phyloP scores from a whole-genome alignment of 2,113 vertebrate species.

The Dendrocopos noguchii region DNA sequence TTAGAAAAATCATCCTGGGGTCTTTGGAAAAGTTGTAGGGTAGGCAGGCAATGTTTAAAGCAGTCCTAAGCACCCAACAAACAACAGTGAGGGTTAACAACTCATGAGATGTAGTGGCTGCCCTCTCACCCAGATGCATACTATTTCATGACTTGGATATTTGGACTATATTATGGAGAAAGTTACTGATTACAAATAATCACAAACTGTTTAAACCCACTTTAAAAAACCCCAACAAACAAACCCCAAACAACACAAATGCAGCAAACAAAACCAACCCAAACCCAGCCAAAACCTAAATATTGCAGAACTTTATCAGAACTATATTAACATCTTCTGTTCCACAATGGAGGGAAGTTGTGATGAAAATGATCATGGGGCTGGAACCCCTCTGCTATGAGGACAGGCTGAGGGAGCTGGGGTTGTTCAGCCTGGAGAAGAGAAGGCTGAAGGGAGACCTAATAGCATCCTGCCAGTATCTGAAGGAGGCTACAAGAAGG shows the following conservation, averaged over 20 bases:
- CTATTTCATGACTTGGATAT: background rate
- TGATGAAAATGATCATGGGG: no score
- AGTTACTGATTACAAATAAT: background rate
- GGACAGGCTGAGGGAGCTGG: no score
- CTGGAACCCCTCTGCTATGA: no score
- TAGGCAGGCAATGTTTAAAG: conserved; percentile 68
- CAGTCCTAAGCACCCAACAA: conserved; percentile 46
- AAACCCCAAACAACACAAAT: no score
- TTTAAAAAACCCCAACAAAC: background rate
- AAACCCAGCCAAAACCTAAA: background rate
- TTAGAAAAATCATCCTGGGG: conserved; percentile 57
- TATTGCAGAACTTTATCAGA: background rate
- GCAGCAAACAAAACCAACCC: no score
- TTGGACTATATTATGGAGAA: background rate
- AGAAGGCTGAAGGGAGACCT: no score
- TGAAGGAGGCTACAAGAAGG: no score
- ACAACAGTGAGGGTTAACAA: conserved; percentile 5
- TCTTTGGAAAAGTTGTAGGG: conserved; percentile 58
- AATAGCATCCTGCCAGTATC: no score
- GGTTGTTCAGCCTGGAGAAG: no score
- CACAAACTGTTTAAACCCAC: background rate
- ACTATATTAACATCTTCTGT: background rate
- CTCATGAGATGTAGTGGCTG: background rate
- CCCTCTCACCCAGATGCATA: background rate
- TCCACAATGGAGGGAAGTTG: background rate